Conservation (phyloP, 2,113 vertebrate species). For the Ardeotis arabs region DNA sequence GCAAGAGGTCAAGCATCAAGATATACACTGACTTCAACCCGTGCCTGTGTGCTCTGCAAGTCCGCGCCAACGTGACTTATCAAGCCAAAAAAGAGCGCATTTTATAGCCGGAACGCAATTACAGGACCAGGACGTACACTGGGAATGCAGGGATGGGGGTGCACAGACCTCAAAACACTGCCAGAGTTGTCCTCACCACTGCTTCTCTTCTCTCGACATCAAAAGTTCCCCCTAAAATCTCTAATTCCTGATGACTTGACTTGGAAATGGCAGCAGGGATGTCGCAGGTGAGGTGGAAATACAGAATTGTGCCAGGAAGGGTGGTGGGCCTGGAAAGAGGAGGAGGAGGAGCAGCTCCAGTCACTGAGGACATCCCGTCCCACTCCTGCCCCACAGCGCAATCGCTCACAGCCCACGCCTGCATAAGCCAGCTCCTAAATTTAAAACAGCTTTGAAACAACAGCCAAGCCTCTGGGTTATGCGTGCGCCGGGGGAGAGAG, state of each 20-base stretch:
- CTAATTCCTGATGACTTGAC: background rate
- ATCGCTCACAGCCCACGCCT: background rate
- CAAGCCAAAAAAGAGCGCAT: background rate
- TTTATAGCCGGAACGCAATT: background rate
- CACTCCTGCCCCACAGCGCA: background rate
- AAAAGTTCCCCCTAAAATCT: background rate
- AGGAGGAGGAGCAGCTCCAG: background rate
- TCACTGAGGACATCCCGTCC: background rate
- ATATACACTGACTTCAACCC: background rate
- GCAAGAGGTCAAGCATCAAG: background rate
- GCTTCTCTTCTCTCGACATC: background rate
- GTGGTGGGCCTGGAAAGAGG: accelerated
- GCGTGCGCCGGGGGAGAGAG: background rate
- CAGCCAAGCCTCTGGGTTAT: background rate
- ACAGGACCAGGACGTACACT: accelerated
- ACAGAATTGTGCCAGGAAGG: background rate
- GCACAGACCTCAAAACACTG: background rate
- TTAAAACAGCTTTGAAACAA: background rate
- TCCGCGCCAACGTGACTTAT: accelerated
- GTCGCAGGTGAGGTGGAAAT: background rate
- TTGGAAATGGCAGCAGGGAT: background rate
- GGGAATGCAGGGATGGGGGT: background rate
- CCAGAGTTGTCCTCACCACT: accelerated
- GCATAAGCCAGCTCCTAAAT: background rate
- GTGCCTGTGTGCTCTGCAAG: background rate